Conservation (phyloP, 2,797 vertebrate genomes). For the Phataginus tricuspis region DNA sequence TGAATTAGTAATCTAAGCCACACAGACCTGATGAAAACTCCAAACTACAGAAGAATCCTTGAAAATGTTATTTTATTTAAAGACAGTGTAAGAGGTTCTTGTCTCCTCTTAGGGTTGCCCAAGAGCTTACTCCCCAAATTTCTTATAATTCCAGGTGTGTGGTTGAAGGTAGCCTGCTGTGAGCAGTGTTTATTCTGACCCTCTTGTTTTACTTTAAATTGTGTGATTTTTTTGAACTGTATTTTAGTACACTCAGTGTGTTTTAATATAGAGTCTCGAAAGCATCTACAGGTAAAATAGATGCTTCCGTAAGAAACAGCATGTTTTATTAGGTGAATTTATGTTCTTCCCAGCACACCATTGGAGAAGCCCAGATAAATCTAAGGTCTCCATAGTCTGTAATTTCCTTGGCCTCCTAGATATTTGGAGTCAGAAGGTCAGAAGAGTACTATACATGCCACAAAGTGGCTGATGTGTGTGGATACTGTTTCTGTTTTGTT, state of each 20-base stretch:
- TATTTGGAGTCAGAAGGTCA: slow-evolving; percentile 32
- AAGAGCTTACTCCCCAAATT: background rate
- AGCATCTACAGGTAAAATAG: background rate
- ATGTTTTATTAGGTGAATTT: background rate
- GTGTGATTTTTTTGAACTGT: background rate
- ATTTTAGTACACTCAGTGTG: background rate
- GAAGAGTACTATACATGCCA: background rate
- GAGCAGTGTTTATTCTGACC: background rate
- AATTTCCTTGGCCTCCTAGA: background rate
- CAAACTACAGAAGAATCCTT: background rate
- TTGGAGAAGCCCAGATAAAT: background rate
- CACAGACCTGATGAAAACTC: background rate
- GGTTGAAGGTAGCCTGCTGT: background rate
- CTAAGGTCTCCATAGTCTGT: background rate
- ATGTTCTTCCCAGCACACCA: background rate
- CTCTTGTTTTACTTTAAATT: slow-evolving; percentile 16
- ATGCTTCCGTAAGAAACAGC: background rate
- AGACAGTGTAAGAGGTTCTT: background rate
- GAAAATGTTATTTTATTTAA: background rate
- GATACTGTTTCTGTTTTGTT: background rate
- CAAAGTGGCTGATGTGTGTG: background rate
- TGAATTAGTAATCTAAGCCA: background rate
- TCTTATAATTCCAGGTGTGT: background rate
- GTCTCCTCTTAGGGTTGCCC: background rate
- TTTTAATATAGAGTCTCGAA: slow-evolving; percentile 9